phyloP scores from a whole-genome alignment of 2,113 vertebrate genomes.

The Baryphthengus martii region DNA sequence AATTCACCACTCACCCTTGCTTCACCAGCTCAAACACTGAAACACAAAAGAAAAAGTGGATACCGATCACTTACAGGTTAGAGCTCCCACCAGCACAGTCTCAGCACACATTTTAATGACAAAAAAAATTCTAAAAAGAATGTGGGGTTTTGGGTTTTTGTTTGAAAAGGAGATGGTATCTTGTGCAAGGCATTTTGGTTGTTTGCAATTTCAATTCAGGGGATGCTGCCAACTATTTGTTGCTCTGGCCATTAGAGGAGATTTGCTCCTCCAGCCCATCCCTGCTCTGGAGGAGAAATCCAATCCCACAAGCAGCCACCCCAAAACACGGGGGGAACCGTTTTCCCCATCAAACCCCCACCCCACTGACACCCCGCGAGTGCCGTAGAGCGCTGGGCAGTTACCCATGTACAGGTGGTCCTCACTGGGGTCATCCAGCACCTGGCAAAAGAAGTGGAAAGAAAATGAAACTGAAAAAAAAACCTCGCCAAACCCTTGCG shows the following conservation, averaged over 20 bases:
- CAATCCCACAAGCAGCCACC: not conserved
- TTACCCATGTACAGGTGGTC: constrained; percentile 99
- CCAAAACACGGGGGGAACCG: not conserved
- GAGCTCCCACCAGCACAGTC: not conserved
- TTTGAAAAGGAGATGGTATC: not conserved
- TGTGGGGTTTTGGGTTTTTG: accelerated
- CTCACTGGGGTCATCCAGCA: constrained; percentile 95
- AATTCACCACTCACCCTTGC: constrained; percentile 84
- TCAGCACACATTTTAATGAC: not conserved
- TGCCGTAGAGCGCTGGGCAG: not conserved
- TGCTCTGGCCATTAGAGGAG: not conserved
- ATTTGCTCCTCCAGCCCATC: not conserved
- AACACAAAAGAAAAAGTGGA: constrained; percentile 50
- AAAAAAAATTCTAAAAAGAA: not conserved
- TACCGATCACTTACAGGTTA: not conserved
- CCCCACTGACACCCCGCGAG: not conserved
- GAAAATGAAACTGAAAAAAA: not conserved
- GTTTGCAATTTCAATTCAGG: not conserved
- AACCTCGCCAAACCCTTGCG: not conserved
- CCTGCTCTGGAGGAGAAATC: not conserved
- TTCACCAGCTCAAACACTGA: constrained; percentile 97
- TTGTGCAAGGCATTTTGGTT: not conserved
- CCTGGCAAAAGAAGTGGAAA: constrained; percentile 74
- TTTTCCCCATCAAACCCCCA: not conserved
- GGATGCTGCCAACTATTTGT: not conserved